Conservation (phyloP, 2,113 vertebrate genomes). For the Pachypanchax playfairii region DNA sequence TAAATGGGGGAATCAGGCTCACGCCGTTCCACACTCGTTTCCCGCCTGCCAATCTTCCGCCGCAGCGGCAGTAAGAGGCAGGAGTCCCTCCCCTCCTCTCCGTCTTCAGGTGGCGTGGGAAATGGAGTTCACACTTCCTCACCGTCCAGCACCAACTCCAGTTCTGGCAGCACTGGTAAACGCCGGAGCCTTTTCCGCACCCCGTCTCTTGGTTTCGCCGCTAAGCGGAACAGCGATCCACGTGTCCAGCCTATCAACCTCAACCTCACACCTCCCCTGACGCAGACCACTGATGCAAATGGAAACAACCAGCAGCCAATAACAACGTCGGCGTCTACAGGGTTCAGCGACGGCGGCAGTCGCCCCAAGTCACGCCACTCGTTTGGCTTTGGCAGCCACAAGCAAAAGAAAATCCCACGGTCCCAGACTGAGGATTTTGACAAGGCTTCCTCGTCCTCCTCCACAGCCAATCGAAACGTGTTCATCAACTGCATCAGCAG, state of each 20-base stretch:
- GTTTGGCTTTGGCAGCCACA: constrained; percentile 87
- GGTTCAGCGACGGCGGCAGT: constrained; percentile 74
- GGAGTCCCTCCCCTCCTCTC: constrained; percentile 94
- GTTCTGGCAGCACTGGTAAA: constrained; percentile 94
- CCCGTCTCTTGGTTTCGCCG: constrained; percentile 90
- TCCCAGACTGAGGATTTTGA: constrained; percentile 95
- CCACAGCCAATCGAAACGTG: constrained; percentile 85
- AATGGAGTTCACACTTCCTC: constrained; percentile 91
- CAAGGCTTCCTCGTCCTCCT: constrained; percentile 78
- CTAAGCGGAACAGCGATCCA: constrained; percentile 84
- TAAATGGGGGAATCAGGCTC: constrained; percentile 93
- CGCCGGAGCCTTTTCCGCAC: constrained; percentile 92
- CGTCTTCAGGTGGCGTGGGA: constrained; percentile 87
- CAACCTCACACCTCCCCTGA: constrained; percentile 70
- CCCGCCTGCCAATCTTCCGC: constrained; percentile 96
- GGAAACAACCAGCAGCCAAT: constrained; percentile 80
- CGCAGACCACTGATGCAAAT: constrained; percentile 61
- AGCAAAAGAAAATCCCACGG: constrained; percentile 91
- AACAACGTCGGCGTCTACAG: constrained; percentile 51
- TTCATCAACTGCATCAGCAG: constrained; percentile 97
- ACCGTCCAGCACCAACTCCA: constrained; percentile 97
- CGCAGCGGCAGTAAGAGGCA: constrained; percentile 89
- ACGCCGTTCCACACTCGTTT: constrained; percentile 92
- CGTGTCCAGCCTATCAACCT: constrained; percentile 74
- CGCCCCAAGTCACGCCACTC: constrained; percentile 87